A percentile compares a stretch with the other conserved stretches of the same genome.
phyloP scores from a whole-genome alignment of 2,888 invertebrate genomes.

The Hirtodrosophila trivittata region DNA sequence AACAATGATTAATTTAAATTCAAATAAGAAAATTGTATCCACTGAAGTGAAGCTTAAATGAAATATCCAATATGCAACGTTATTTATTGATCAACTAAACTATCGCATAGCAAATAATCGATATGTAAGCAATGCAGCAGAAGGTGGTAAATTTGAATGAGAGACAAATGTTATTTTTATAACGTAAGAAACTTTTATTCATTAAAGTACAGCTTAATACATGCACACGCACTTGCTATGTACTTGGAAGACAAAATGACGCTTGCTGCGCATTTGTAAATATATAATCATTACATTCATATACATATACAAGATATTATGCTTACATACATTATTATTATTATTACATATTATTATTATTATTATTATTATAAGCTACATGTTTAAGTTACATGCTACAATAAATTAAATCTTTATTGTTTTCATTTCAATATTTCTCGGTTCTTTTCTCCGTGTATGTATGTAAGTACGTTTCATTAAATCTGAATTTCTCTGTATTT shows the following conservation, averaged over 20 bases:
- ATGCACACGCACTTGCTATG: conserved; percentile 49
- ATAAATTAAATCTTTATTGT: conserved; percentile 74
- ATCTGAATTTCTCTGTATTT: conserved; percentile 16
- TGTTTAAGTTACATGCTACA: conserved; percentile 65
- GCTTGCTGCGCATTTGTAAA: conserved; percentile 61
- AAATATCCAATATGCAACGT: no score
- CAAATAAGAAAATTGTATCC: no score
- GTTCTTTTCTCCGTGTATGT: conserved; percentile 8
- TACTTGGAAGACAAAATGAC: conserved; percentile 71
- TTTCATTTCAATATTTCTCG: conserved; percentile 16
- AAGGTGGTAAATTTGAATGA: no score
- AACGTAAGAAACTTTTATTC: conserved; percentile 74
- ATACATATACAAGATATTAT: conserved; percentile 65
- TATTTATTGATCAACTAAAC: background rate
- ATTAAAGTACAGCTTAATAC: conserved; percentile 65
- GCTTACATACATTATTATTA: conserved; percentile 53
- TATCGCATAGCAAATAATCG: conserved; percentile 18
- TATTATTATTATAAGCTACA: conserved; percentile 59
- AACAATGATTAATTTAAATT: no score
- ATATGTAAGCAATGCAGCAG: conserved; percentile 2
- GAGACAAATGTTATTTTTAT: conserved; percentile 21
- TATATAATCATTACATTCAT: conserved; percentile 55
- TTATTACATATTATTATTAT: conserved; percentile 21
- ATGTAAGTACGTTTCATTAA: conserved; percentile 30
- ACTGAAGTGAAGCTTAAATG: no score